Percentiles rank a stretch among this genome's conserved stretches.
phyloP scores from a whole-genome alignment of 2,113 vertebrate genomes.

The Fregetta grallaria region DNA sequence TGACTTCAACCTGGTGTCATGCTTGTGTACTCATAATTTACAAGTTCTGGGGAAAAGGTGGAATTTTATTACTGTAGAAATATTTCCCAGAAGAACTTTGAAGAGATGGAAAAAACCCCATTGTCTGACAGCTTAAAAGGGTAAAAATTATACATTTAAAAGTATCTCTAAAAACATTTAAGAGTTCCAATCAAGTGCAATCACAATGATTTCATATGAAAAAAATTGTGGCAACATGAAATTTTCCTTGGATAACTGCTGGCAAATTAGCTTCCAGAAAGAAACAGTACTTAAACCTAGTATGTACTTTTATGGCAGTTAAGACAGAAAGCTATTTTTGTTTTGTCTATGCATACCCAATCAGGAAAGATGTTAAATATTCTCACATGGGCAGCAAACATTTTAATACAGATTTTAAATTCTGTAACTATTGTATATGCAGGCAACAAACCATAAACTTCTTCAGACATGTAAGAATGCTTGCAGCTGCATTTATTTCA shows the following conservation, averaged over 20 bases:
- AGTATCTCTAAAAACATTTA: constrained; percentile 50
- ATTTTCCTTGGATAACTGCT: constrained; percentile 25
- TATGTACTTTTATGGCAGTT: background rate
- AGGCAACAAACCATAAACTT: background rate
- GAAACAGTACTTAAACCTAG: background rate
- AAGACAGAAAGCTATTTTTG: background rate
- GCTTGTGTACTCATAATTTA: constrained; percentile 66
- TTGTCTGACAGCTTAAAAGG: constrained; percentile 62
- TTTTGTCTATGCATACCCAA: background rate
- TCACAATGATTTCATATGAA: constrained; percentile 36
- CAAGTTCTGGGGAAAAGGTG: constrained; percentile 41
- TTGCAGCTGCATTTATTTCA: background rate
- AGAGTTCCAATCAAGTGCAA: constrained; percentile 65
- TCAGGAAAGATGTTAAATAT: background rate
- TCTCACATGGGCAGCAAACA: background rate
- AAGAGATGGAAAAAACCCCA: background rate
- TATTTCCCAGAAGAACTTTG: constrained; percentile 53
- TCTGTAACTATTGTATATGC: background rate
- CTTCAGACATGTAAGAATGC: background rate
- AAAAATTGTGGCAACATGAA: constrained; percentile 1
- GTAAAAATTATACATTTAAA: constrained; percentile 61
- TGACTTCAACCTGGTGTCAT: constrained; percentile 67
- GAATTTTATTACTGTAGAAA: constrained; percentile 61
- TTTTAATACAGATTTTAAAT: constrained; percentile 6
- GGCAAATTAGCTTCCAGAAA: background rate